Evolutionary conservation across 1,140 invertebrate species (phyloP).

Genomic region (Zaprionus ghesquierei): DNA sequence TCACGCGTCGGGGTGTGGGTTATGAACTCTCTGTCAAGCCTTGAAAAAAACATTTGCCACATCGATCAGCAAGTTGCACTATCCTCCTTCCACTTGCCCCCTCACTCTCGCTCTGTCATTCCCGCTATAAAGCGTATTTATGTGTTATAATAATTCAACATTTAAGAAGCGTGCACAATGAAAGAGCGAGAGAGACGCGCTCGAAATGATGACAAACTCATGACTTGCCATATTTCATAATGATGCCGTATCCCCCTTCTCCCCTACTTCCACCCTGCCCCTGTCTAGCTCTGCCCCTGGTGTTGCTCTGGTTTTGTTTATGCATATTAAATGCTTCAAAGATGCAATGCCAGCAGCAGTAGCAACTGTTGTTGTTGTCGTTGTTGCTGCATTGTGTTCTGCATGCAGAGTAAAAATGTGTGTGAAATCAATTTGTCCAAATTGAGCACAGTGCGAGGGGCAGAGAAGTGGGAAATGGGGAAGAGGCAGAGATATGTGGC

Average conservation of each 20-base stretch:
- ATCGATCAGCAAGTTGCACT: conserved; percentile 53
- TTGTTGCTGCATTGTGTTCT: conserved; percentile 23
- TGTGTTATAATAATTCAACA: conserved; percentile 41
- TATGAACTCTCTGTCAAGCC: conserved; percentile 1
- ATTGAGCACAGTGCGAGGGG: conserved; percentile 52
- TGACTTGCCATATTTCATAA: conserved; percentile 49
- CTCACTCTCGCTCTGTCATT: background rate
- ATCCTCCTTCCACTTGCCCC: no score
- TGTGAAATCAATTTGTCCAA: conserved; percentile 78
- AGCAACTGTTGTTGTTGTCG: conserved; percentile 28
- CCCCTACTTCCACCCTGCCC: background rate
- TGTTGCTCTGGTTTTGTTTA: conserved; percentile 40
- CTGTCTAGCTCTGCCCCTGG: conserved; percentile 7
- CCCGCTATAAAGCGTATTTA: conserved; percentile 37
- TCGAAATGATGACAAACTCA: conserved; percentile 46
- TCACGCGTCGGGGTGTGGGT: background rate
- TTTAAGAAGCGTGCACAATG: background rate
- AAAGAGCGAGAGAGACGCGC: conserved; percentile 13
- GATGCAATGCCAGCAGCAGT: conserved; percentile 37
- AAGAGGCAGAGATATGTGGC: conserved; percentile 27
- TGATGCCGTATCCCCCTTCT: conserved; percentile 9
- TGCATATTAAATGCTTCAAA: conserved; percentile 53
- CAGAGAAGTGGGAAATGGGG: conserved; percentile 8
- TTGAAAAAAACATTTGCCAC: conserved; percentile 55
- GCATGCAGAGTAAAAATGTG: conserved; percentile 49